Percentiles rank a stretch among this genome's conserved stretches.
phyloP scores from a whole-genome alignment of 2,888 invertebrate genomes.

The Allygus modestus region DNA sequence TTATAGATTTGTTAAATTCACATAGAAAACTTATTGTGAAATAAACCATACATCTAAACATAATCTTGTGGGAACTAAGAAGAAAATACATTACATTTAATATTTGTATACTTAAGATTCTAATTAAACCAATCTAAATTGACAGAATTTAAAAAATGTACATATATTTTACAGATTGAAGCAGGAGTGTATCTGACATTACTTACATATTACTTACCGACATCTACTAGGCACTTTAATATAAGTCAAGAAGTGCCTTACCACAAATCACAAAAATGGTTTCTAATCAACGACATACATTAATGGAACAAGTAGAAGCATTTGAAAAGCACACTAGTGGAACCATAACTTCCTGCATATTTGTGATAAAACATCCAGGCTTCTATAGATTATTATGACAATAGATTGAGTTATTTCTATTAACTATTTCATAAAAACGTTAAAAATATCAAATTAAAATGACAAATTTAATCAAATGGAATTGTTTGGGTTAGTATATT shows the following conservation, averaged over 20 bases:
- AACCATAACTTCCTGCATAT: neutral
- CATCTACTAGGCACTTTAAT: conserved; percentile 45
- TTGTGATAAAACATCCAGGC: neutral
- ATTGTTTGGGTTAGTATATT: neutral
- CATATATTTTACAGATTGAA: conserved; percentile 16
- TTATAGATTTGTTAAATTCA: conserved; percentile 8
- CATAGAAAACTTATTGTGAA: neutral
- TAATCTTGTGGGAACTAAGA: neutral
- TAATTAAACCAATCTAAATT: neutral
- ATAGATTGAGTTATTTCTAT: neutral
- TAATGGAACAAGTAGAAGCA: conserved; percentile 20
- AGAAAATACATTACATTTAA: neutral
- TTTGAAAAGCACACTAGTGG: conserved; percentile 33
- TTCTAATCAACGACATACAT: neutral
- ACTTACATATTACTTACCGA: conserved; percentile 10
- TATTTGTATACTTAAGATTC: neutral
- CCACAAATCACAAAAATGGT: neutral
- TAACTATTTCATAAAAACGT: neutral
- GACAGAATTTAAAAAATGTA: neutral
- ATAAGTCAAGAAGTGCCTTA: conserved; percentile 35
- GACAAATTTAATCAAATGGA: neutral
- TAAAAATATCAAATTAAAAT: too few relatives aligned
- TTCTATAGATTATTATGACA: neutral
- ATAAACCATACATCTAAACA: neutral
- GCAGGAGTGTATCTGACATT: conserved; percentile 17